Evolutionary conservation across 2,113 vertebrate species (phyloP), one percentile per base, ranked within the genome.

Genomic region (Galemys pyrenaicus): DNA sequence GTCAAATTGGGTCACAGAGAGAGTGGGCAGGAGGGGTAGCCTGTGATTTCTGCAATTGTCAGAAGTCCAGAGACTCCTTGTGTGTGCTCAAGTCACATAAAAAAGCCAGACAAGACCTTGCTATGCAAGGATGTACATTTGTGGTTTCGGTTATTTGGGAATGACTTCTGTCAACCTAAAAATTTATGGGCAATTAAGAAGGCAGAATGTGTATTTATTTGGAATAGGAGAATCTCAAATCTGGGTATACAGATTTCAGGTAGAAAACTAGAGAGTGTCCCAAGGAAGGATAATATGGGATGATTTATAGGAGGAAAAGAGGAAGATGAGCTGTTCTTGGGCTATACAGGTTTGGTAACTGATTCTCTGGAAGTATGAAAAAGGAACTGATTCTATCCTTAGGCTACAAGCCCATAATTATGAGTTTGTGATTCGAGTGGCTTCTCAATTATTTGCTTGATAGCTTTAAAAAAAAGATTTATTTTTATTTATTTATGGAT

Each of bases 61-160:
- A n/a, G 81, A 17, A 85, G 35, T 24, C 22, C 30, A n/a, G 58
- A 30, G 15, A 64, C 16, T 19, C 68, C 37, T 7, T 6, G 30
- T 60, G 2, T 35, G 54, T 9, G 26, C 26, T 46, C 65, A 0
- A 32, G 41, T 92, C 20, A 44, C 46, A 73, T 26, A 73, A 13
- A 71, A 87, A 70, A 30, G 24, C 11, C 41, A 39, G 44, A 58
- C 30, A 49, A 70, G 39, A 90, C n/a, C 5, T 92, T 80, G 44
- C 28, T n/a, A 22, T 74, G 79, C 19, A 87, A 51, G 0, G 44
- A 51, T 71, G 30, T 65, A 67, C 30, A 30, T 68, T 41, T 71
- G 85, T 70, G 65, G 32, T 92, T 93, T 95, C 85, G 22, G 51
- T 87, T 51, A 41, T 80, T 67, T 9, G 10, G 51, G 87, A 35